Base-by-base conservation (phyloP, 2,113 vertebrate species). In the Urocynchramus pylzowi region DNA sequence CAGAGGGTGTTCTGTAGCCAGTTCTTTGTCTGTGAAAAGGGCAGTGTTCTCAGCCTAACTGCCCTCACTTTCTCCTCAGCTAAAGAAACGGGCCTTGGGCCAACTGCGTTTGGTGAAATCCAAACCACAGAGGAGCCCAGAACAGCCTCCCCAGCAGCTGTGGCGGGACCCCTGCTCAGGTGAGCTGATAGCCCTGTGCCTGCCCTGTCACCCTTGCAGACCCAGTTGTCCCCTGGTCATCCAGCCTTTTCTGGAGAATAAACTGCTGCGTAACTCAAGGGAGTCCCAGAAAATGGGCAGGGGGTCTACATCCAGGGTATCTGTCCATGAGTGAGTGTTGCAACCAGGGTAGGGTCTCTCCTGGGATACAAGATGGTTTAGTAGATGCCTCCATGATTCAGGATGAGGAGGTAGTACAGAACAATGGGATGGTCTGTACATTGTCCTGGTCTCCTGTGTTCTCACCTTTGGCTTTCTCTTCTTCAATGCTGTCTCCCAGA, bases 11-110 rank as follows among this genome's bases (percentile, higher is more conserved):
- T 87, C 42, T 84, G 45, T 56, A 89, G 60, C 26, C n/a, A 84
- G 50, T 60, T 86, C 11, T 73, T 9, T 24, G 9, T 69, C 41
- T 23, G 15, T 52, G 63, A 21, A 69, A 57, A 52, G 30, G 26
- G 35, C 30, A 63, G 1, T 59, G 35, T 13, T 86, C 16, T 93
- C 22, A 47, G 59, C 30, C 47, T 78, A 59, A 63, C 1, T 49
- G 24, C 30, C 16, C 30, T 88, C 26, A 5, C 47, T 70, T 94
- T 45, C 61, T 61, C 30, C 52, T 63, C 90, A 98, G 98, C 96
- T 98, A 61, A 98, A 98, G 97, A 98, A 98, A 96, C 89, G 98
- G 3, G 97, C 98, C 49, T 86, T 98, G 69, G 96, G 97, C 59
- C 98, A 98, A 1, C 97, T 98, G 44, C 97, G 96, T 42, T 78